A percentile compares a stretch with the other conserved stretches of the same genome.
phyloP scores from a whole-genome alignment of 2,888 invertebrate genomes.

The Copidosoma aretas region DNA sequence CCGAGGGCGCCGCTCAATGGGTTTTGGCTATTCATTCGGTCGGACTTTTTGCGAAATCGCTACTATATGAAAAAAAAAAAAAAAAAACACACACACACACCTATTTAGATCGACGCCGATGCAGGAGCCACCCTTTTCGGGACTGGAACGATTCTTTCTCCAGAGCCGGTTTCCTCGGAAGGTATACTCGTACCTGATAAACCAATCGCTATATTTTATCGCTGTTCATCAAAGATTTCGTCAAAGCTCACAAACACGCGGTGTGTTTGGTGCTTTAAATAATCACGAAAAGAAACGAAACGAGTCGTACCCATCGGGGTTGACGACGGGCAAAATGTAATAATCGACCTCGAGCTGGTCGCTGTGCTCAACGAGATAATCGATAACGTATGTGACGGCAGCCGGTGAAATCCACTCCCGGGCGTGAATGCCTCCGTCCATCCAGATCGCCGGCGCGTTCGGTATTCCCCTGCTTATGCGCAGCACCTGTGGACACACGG shows the following conservation, averaged over 20 bases:
- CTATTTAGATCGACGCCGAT: constrained; percentile 82
- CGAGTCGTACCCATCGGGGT: constrained; percentile 76
- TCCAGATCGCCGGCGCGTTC: constrained; percentile 72
- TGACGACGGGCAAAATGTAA: constrained; percentile 71
- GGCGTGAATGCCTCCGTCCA: constrained; percentile 83
- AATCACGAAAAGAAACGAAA: too few species aligned
- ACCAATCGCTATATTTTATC: neutral
- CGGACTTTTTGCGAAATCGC: too few species aligned
- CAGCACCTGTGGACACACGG: constrained; percentile 55
- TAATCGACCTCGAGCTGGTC: constrained; percentile 73
- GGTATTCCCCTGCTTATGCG: constrained; percentile 74
- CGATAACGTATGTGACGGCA: constrained; percentile 77
- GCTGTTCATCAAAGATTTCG: too few species aligned
- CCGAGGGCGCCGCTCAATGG: too few species aligned
- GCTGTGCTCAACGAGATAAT: constrained; percentile 74
- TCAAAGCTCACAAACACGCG: too few species aligned
- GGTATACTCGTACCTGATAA: constrained; percentile 84
- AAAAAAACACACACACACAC: too few species aligned
- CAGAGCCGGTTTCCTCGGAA: constrained; percentile 82
- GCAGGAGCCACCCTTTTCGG: constrained; percentile 68
- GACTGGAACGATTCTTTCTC: constrained; percentile 76
- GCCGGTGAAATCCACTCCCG: constrained; percentile 90
- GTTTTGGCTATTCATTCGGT: too few species aligned
- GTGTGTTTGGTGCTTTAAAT: too few species aligned
- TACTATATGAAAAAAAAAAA: too few species aligned